Percentiles rank a stretch among this genome's conserved stretches.
Evolutionary conservation across 2,888 invertebrate genomes (phyloP).

Genomic region (Papilio demoleus): DNA sequence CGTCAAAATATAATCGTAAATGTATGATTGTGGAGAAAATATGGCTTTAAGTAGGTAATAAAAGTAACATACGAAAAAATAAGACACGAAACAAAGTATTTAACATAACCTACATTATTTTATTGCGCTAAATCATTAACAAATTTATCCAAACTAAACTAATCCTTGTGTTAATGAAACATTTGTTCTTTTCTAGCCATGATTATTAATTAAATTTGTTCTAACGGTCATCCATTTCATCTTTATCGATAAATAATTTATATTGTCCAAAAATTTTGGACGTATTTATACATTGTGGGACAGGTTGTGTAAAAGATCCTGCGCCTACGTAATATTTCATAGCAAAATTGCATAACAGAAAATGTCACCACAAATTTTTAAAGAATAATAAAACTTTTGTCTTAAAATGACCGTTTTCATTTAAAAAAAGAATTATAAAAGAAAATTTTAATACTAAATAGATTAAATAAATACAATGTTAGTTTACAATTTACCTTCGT

Average conservation of each 20-base stretch:
- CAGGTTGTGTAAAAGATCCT: constrained; percentile 21
- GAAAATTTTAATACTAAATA: no score
- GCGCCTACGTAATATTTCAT: constrained; percentile 27
- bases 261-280: constrained; percentile 16
- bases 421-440: neutral
- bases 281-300: neutral
- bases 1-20: neutral
- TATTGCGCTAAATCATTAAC: neutral
- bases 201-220: neutral
- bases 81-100: no score
- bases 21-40: neutral
- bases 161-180: neutral
- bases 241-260: constrained; percentile 1
- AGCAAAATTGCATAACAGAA: constrained; percentile 16
- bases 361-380: constrained; percentile 30
- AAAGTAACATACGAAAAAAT: no score
- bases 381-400: constrained; percentile 15
- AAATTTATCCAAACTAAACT: neutral
- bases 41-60: neutral
- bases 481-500: no score
- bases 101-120: neutral
- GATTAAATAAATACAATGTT: no score
- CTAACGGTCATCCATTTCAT: neutral
- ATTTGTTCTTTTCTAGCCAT: neutral
- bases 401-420: neutral